These are phyloP conservation scores for Cephalopterus ornatus DNA, from an alignment of 2,113 vertebrate species.

Conservation along the genomic window DNA sequence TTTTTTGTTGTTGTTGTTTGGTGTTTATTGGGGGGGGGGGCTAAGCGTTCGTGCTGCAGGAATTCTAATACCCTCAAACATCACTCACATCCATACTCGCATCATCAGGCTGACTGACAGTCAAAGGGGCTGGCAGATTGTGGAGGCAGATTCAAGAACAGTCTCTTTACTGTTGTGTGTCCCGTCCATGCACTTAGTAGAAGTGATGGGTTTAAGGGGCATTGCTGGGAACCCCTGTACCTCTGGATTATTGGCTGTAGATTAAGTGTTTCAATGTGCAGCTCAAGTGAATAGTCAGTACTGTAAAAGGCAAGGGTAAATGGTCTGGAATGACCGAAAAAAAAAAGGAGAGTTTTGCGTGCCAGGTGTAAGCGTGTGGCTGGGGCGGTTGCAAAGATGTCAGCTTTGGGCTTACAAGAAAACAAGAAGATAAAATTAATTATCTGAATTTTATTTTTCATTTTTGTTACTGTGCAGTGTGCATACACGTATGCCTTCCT, in stretches of 20 bases:
- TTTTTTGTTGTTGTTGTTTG: background rate
- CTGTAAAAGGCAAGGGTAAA: background rate
- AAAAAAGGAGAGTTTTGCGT: background rate
- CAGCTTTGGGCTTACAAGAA: background rate
- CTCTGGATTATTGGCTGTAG: background rate
- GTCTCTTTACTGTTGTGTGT: accelerated
- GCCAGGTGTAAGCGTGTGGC: background rate
- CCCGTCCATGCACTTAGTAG: background rate
- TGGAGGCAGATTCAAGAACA: background rate
- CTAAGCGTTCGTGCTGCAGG: background rate
- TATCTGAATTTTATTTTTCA: background rate
- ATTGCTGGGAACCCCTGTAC: background rate
- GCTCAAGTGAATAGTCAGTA: background rate
- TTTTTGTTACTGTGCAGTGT: background rate
- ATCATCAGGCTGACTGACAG: background rate
- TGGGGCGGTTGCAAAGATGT: background rate
- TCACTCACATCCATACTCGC: background rate
- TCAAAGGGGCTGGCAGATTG: background rate
- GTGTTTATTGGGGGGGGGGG: background rate
- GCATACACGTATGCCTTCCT: accelerated
- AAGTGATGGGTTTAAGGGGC: background rate
- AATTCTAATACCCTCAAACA: accelerated
- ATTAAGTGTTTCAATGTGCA: background rate
- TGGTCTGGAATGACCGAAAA: background rate
- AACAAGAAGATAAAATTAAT: background rate